A percentile compares a stretch with the other conserved stretches of the same genome.
Evolutionary conservation across 30 jellyfish, hydroid and myxozoan species (phyloP).

Genomic region (Aurelia sp.): DNA sequence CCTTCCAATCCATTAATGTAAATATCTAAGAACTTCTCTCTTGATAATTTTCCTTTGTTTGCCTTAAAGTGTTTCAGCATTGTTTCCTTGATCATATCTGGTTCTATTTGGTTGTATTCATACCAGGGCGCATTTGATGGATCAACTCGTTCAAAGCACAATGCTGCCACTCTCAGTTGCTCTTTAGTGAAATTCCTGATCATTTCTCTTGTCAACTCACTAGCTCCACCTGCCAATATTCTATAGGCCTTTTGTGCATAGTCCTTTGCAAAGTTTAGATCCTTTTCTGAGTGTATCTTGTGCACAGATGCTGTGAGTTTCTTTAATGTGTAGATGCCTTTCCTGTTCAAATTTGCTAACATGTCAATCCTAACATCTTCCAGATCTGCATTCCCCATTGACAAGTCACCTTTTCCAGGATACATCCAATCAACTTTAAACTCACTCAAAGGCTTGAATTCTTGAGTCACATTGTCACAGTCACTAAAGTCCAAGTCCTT

Average conservation of each 20-base stretch:
- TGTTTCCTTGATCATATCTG: constrained; percentile 25
- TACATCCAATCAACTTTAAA: constrained; percentile 89
- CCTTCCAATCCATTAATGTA: constrained; percentile 67
- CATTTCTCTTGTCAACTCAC: constrained; percentile 38
- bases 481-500: constrained; percentile 44
- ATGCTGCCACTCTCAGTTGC: constrained; percentile 60
- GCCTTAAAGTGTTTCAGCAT: constrained; percentile 15
- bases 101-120: constrained; percentile 54
- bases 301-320: constrained; percentile 38
- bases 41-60: constrained; percentile 41
- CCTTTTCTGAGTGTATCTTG: constrained; percentile 44
- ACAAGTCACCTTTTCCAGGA: constrained; percentile 82
- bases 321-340: constrained; percentile 27
- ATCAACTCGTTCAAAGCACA: constrained; percentile 64
- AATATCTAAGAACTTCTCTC: constrained; percentile 44
- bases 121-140: constrained; percentile 73
- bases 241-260: constrained; percentile 42
- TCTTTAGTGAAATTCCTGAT: constrained; percentile 29
- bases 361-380: constrained; percentile 42
- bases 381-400: constrained; percentile 92
- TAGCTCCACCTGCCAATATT: constrained; percentile 35
- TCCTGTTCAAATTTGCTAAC: constrained; percentile 25
- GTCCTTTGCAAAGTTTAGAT: constrained; percentile 19
- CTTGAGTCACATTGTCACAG: constrained; percentile 47
- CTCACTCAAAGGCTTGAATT: constrained; percentile 67